Percentiles rank a stretch among this genome's conserved stretches.
phyloP scores from a whole-genome alignment of 2,113 vertebrate genomes.

The Donacobius atricapilla region DNA sequence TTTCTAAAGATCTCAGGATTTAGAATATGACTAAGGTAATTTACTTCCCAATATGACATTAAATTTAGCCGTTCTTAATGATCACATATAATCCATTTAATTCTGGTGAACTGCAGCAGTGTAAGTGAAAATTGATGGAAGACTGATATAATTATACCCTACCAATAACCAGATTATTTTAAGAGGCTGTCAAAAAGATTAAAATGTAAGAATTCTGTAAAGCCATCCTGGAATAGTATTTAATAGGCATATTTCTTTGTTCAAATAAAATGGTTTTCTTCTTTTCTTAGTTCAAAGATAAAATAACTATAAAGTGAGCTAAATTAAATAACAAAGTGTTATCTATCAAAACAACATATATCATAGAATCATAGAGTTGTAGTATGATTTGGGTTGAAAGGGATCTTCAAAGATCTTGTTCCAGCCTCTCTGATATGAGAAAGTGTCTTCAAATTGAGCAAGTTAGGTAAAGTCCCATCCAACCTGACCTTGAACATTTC shows the following conservation, averaged over 20 bases:
- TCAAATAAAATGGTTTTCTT: not conserved
- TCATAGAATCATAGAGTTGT: not conserved
- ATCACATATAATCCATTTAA: conserved; percentile 43
- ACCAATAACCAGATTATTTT: conserved; percentile 49
- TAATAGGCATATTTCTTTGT: not conserved
- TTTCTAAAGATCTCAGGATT: not conserved
- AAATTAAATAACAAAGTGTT: not conserved
- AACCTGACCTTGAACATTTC: not conserved
- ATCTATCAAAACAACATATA: not conserved
- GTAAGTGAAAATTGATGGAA: conserved; percentile 39
- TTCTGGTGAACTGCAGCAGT: conserved; percentile 13
- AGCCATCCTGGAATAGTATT: not conserved
- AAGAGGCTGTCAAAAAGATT: conserved; percentile 45
- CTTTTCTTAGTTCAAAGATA: not conserved
- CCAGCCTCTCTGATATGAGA: not conserved
- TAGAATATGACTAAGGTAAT: conserved; percentile 7
- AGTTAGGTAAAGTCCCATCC: not conserved
- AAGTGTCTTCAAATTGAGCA: not conserved
- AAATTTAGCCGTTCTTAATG: conserved; percentile 44
- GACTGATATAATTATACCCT: conserved; percentile 39
- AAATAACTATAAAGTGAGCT: not conserved
- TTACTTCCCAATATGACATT: conserved; percentile 6
- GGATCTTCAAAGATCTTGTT: not conserved
- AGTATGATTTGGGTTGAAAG: not conserved
- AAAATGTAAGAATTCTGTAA: conserved; percentile 17